Evolutionary conservation across 2,888 invertebrate genomes (phyloP).

Genomic region (Zygaena filipendulae): DNA sequence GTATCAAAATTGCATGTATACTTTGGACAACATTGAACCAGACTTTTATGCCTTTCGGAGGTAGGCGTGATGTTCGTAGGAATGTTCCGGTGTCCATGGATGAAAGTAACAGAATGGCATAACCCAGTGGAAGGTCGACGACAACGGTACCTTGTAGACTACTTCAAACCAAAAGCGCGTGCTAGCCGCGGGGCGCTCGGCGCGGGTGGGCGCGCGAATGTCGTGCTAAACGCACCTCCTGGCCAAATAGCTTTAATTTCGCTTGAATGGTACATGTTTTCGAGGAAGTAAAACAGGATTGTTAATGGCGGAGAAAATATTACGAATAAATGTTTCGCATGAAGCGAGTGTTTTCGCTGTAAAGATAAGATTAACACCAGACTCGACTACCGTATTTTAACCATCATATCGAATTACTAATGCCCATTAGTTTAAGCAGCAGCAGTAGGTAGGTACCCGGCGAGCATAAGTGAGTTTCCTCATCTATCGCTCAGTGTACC

Average conservation of each 20-base stretch:
- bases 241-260: conserved; percentile 17
- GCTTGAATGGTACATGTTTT: conserved; percentile 11
- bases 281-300: too few relatives aligned
- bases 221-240: conserved; percentile 37
- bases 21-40: too few relatives aligned
- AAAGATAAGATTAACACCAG: conserved; percentile 9
- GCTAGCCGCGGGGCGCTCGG: conserved; percentile 42
- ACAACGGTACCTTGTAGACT: too few relatives aligned
- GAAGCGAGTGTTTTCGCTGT: too few relatives aligned
- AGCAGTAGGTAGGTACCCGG: too few relatives aligned
- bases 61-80: conserved; percentile 6
- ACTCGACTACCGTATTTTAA: conserved; percentile 48
- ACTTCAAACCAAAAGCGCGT: conserved; percentile 29
- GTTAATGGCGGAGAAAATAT: too few relatives aligned
- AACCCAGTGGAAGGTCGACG: background rate
- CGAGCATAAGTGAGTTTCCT: conserved; percentile 23
- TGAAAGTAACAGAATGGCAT: conserved; percentile 1
- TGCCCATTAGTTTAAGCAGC: too few relatives aligned
- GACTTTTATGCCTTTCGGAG: too few relatives aligned
- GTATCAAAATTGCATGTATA: too few relatives aligned
- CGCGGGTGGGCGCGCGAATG: conserved; percentile 40
- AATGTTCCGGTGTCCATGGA: conserved; percentile 1
- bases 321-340: too few relatives aligned
- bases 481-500: conserved; percentile 26
- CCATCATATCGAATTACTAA: too few relatives aligned